Percentiles rank a stretch among this genome's conserved stretches.
Conservation (phyloP, 30 jellyfish, hydroid and myxozoan species). For the Clytia hemisphaerica region DNA sequence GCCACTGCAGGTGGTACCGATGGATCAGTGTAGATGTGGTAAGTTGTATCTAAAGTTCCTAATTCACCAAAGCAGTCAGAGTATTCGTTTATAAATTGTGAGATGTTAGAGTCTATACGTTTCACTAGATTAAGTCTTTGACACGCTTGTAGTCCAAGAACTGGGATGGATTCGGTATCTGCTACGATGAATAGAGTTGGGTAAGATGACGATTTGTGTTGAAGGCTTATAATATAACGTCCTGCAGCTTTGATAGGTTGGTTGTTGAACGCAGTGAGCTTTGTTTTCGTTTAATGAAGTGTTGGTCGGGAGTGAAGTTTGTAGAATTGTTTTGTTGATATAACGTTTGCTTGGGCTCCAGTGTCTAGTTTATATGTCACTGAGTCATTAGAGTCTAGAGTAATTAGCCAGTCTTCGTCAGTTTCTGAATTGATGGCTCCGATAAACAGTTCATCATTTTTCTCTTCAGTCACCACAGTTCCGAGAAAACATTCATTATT, state of each 20-base stretch:
- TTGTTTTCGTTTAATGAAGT: neutral
- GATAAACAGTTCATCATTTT: neutral
- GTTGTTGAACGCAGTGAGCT: conserved; percentile 14
- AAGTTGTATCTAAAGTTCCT: neutral
- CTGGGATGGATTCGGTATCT: conserved; percentile 28
- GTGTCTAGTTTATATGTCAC: conserved; percentile 28
- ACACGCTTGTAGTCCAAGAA: conserved; percentile 40
- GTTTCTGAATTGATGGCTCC: conserved; percentile 4
- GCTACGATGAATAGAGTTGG: conserved; percentile 30
- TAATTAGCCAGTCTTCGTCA: conserved; percentile 11
- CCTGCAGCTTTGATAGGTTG: conserved; percentile 12
- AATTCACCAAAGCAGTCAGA: conserved; percentile 4
- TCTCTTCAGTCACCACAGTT: too few relatives aligned
- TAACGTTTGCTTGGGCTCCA: conserved; percentile 43
- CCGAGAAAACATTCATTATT: too few relatives aligned
- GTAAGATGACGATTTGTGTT: conserved; percentile 19
- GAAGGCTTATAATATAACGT: neutral
- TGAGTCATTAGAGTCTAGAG: conserved; percentile 1
- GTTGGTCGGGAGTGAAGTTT: conserved; percentile 9
- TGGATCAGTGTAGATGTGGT: neutral
- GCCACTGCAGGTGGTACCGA: neutral
- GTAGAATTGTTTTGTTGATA: neutral
- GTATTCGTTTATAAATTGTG: too few relatives aligned
- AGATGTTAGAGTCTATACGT: conserved; percentile 41
- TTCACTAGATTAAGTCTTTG: conserved; percentile 30